Evolutionary conservation across 2,888 invertebrate species (phyloP).

Genomic region (Sinohyriopsis cumingii): DNA sequence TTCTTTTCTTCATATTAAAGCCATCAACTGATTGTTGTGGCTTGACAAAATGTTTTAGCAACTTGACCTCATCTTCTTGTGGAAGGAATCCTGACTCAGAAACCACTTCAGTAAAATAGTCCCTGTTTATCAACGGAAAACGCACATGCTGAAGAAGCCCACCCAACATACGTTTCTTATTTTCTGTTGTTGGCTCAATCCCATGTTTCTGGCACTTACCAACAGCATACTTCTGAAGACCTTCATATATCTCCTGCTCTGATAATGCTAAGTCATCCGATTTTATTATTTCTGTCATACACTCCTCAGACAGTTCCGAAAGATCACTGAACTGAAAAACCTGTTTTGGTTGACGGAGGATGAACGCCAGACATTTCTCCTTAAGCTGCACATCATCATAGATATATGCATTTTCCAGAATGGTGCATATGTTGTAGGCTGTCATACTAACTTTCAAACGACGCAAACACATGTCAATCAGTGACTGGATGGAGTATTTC

Average conservation of each 20-base stretch:
- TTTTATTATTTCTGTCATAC: constrained; percentile 31
- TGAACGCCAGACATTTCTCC: constrained; percentile 29
- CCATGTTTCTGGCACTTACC: constrained; percentile 27
- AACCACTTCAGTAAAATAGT: constrained; percentile 31
- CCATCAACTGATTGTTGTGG: constrained; percentile 1
- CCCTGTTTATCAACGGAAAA: constrained; percentile 33
- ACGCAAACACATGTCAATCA: constrained; percentile 39
- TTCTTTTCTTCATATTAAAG: constrained; percentile 19
- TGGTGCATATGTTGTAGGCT: constrained; percentile 33
- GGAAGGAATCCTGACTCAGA: constrained; percentile 30
- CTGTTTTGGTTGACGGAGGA: constrained; percentile 28
- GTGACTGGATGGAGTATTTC: constrained; percentile 37
- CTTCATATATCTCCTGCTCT: constrained; percentile 42
- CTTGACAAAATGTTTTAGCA: constrained; percentile 26
- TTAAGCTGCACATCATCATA: constrained; percentile 33
- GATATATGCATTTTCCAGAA: constrained; percentile 37
- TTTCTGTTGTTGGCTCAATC: constrained; percentile 24
- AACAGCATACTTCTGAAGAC: constrained; percentile 31
- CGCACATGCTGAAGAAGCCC: constrained; percentile 33
- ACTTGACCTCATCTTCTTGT: constrained; percentile 62
- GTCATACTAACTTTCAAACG: constrained; percentile 34
- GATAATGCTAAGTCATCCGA: constrained; percentile 30
- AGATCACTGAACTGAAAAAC: constrained; percentile 33
- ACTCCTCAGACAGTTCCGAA: constrained; percentile 32
- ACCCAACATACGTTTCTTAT: constrained; percentile 24